These are phyloP conservation scores for Hippocampus guttulatus DNA, from an alignment of 2,113 vertebrate species.

Conservation along the genomic window DNA sequence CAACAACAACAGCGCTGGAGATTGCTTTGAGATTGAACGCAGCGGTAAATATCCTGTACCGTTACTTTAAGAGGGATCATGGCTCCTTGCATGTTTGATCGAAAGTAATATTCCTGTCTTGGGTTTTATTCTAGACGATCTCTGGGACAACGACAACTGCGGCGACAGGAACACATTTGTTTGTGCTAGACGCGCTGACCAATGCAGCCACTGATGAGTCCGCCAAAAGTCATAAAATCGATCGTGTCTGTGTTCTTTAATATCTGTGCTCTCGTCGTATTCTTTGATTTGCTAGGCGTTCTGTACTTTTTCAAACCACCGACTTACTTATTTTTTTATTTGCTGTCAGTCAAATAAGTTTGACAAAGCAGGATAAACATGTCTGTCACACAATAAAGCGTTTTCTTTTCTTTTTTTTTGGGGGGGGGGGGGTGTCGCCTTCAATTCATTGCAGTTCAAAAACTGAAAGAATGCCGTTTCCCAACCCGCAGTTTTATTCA, in stretches of 20 bases:
- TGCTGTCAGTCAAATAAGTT: not conserved
- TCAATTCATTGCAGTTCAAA: too few relatives aligned
- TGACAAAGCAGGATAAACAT: not conserved
- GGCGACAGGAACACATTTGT: not conserved
- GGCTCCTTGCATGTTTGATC: too few relatives aligned
- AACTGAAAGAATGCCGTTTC: too few relatives aligned
- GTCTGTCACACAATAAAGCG: not conserved
- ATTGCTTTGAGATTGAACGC: not conserved
- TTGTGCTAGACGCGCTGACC: not conserved
- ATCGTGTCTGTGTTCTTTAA: too few relatives aligned
- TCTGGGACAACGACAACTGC: not conserved
- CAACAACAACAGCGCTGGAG: not conserved
- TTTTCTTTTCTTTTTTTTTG: too few relatives aligned
- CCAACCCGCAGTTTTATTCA: too few relatives aligned
- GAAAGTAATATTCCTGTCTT: not conserved
- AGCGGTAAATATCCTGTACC: not conserved
- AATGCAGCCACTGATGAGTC: not conserved
- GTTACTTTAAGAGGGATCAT: too few relatives aligned
- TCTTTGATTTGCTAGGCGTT: too few relatives aligned
- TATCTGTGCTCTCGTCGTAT: too few relatives aligned
- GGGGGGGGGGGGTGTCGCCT: not conserved
- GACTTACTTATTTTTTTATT: not conserved
- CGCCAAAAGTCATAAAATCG: too few relatives aligned
- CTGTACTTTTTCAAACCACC: not conserved
- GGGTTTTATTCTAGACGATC: not conserved